Base-by-base conservation (phyloP, 1,140 invertebrate species). In the Drosophila takahashii region DNA sequence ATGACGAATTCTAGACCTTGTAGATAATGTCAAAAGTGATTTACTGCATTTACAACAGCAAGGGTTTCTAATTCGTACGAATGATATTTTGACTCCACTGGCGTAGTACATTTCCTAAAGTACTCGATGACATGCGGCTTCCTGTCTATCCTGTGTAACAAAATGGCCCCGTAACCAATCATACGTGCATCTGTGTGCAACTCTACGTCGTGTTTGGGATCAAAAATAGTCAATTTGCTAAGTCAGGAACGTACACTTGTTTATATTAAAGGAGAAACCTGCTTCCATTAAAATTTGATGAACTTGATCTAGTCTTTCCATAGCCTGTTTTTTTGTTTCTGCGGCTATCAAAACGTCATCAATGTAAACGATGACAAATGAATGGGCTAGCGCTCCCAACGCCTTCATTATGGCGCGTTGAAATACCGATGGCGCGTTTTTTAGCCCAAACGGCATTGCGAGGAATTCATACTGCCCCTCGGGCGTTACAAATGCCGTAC, bases 11-110 rank as follows among this genome's bases (percentile, higher is more conserved):
- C 32, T 27, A 27, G 62, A 9, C 56, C 64, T 13, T 54, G 62
- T 10, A 73, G 53, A 48, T 60, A 73, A 60, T 60, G 62, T n/a
- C 54, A 27, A 16, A 54, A 60, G 15, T 60, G 64, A 5, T 60
- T 61, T 0, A 69, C 47, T 32, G 18, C 41, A 16, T 69, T 75
- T 5, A 58, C 32, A 3, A 27, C 27, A 27, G 27, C 27, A 27
- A 27, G 27, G 27, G 27, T 27, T 27, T 27, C 27, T 27, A 27
- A 27, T 7, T 27, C 27, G 27, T 27, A 27, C 27, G 27, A 27
- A 27, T 27, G 27, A 27, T 27, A 27, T 27, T 27, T 27, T 27
- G 27, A 27, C 27, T 70, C 29, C 26, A 11, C 42, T 7, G 36
- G 37, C 16, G 50, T 51, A 1, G 51, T 70, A 39, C 29, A 70